Evolutionary conservation across 2,888 invertebrate genomes (phyloP).

Genomic region (Coecobrya sp.): DNA sequence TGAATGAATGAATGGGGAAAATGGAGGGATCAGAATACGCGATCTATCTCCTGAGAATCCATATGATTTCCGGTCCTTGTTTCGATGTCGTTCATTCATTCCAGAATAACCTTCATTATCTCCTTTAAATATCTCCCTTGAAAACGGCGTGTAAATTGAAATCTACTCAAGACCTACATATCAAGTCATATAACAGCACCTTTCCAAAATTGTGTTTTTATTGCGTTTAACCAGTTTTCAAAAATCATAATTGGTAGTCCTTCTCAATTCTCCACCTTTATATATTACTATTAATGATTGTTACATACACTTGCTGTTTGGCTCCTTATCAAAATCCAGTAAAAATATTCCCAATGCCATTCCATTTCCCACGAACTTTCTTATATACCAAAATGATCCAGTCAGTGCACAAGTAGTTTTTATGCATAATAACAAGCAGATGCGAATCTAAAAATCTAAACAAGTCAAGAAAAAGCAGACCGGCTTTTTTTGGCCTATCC

Average conservation of each 20-base stretch:
- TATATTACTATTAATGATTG: background rate
- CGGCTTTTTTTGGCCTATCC: constrained; percentile 35
- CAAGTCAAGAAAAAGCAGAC: constrained; percentile 6
- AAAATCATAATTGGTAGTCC: constrained; percentile 2
- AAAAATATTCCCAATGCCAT: background rate
- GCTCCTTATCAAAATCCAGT: background rate
- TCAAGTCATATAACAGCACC: background rate
- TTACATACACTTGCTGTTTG: background rate
- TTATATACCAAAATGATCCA: background rate
- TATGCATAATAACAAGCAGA: constrained; percentile 16
- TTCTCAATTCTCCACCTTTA: background rate
- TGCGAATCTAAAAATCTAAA: constrained; percentile 39
- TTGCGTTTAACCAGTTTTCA: constrained; percentile 6
- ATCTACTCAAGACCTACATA: constrained; percentile 8
- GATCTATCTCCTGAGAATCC: constrained; percentile 48
- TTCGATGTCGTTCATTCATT: background rate
- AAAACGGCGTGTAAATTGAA: constrained; percentile 20
- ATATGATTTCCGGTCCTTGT: constrained; percentile 70
- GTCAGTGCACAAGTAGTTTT: too few species aligned
- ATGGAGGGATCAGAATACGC: constrained; percentile 67
- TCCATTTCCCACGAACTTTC: constrained; percentile 23
- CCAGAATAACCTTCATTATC: constrained; percentile 39
- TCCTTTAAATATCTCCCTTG: constrained; percentile 2
- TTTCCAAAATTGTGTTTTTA: background rate
- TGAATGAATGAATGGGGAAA: constrained; percentile 32